Conservation (phyloP, 2,113 vertebrate genomes). For the Macquaria australasica region DNA sequence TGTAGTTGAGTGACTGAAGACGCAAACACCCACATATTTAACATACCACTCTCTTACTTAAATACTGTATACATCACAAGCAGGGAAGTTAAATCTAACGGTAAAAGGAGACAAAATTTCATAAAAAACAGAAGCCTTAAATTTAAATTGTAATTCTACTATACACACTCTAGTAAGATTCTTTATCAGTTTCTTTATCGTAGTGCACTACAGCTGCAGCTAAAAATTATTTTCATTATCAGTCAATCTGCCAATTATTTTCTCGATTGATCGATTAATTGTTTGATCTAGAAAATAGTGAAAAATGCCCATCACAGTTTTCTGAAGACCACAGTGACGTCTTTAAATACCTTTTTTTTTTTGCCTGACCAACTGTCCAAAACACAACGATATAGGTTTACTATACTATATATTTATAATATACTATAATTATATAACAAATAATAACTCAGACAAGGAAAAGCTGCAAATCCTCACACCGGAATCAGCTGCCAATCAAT, state of each 20-base stretch:
- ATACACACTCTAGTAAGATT: not conserved
- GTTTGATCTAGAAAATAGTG: not conserved
- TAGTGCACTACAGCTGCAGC: not conserved
- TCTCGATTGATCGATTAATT: not conserved
- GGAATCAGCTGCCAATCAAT: too few species aligned
- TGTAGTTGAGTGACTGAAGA: conserved; percentile 32
- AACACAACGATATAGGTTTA: not conserved
- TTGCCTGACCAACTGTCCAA: too few species aligned
- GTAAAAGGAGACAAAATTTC: not conserved
- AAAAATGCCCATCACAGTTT: not conserved
- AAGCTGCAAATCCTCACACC: not conserved
- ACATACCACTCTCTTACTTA: not conserved
- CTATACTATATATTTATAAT: too few species aligned
- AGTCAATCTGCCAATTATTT: not conserved
- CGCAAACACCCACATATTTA: conserved; percentile 16
- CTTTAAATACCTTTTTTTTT: not conserved
- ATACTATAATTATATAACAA: too few species aligned
- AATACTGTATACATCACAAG: not conserved
- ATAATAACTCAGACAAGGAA: not conserved
- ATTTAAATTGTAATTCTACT: not conserved
- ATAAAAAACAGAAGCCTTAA: not conserved
- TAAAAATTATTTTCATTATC: too few species aligned
- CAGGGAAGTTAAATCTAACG: not conserved
- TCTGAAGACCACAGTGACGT: too few species aligned
- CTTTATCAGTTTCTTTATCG: too few species aligned